phyloP scores from a whole-genome alignment of 2,888 invertebrate genomes.

The Rhorus exstirpatorius region DNA sequence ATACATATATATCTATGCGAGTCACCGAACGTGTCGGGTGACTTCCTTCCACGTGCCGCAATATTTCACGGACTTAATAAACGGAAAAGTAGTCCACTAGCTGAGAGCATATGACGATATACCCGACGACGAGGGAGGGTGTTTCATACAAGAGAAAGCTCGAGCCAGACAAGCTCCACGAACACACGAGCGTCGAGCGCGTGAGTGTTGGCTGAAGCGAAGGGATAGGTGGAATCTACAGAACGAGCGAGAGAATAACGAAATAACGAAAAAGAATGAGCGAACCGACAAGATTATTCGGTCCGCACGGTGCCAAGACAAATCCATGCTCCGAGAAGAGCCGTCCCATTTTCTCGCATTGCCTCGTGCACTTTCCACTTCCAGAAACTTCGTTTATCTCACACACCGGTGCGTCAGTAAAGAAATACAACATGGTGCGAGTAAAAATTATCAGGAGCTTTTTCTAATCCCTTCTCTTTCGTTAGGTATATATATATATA shows the following conservation, averaged over 20 bases:
- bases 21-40: conserved; percentile 56
- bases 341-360: conserved; percentile 25
- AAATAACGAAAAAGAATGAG: conserved; percentile 70
- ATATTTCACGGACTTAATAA: conserved; percentile 78
- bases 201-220: conserved; percentile 57
- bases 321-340: conserved; percentile 56
- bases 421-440: conserved; percentile 39
- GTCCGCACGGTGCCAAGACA: conserved; percentile 70
- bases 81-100: conserved; percentile 76
- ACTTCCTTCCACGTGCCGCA: conserved; percentile 70
- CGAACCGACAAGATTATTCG: conserved; percentile 70
- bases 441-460: conserved; percentile 38
- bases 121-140: conserved; percentile 29
- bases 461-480: conserved; percentile 1
- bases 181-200: conserved; percentile 44
- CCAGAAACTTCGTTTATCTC: conserved; percentile 50
- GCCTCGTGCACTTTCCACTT: neutral
- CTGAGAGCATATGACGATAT: conserved; percentile 66
- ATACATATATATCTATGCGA: conserved; percentile 21
- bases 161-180: conserved; percentile 43
- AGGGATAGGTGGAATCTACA: conserved; percentile 52
- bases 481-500: too few relatives aligned
- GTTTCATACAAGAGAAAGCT: conserved; percentile 21
- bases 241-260: conserved; percentile 62
- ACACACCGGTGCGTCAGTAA: conserved; percentile 61